Percentiles rank a stretch among this genome's conserved stretches.
phyloP scores from a whole-genome alignment of 2,113 vertebrate genomes.

The Seriola aureovittata region DNA sequence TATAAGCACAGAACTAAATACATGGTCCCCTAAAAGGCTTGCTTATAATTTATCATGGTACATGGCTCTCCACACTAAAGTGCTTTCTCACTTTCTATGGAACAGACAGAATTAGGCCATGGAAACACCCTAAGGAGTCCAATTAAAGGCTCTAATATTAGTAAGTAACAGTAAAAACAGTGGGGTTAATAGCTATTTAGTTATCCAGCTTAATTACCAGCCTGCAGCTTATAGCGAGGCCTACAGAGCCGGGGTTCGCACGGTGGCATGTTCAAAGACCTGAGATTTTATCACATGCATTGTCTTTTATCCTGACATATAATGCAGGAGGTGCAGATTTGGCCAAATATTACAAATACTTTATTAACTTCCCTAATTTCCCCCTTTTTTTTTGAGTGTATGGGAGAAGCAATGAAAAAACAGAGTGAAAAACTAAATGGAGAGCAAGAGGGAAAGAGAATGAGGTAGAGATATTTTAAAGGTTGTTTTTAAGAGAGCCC shows the following conservation, averaged over 20 bases:
- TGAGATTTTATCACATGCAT: not conserved
- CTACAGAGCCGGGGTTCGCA: slow-evolving; percentile 36
- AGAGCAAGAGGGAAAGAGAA: slow-evolving; percentile 1
- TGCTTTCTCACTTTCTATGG: slow-evolving; percentile 39
- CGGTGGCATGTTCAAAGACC: slow-evolving; percentile 15
- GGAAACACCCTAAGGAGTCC: slow-evolving; percentile 66
- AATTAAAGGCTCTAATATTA: slow-evolving; percentile 82
- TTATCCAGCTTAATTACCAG: slow-evolving; percentile 77
- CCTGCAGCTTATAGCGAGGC: slow-evolving; percentile 60
- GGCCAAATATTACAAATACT: not conserved
- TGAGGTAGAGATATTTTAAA: slow-evolving; percentile 6
- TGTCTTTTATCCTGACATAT: slow-evolving; percentile 4
- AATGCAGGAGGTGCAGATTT: slow-evolving; percentile 4
- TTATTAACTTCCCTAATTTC: not conserved
- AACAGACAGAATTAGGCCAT: slow-evolving; percentile 75
- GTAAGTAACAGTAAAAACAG: slow-evolving; percentile 69
- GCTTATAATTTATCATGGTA: slow-evolving; percentile 36
- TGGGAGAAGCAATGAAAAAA: not conserved
- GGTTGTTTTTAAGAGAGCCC: slow-evolving; percentile 45
- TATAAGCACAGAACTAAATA: slow-evolving; percentile 23
- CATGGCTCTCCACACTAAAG: slow-evolving; percentile 36
- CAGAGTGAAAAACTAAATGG: not conserved
- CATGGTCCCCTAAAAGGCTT: slow-evolving; percentile 20
- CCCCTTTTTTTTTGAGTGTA: not conserved
- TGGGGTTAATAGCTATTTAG: slow-evolving; percentile 80